Evolutionary conservation across 2,888 invertebrate genomes (phyloP), one percentile per base, ranked within the genome.

Genomic region (Eupithecia inturbata): DNA sequence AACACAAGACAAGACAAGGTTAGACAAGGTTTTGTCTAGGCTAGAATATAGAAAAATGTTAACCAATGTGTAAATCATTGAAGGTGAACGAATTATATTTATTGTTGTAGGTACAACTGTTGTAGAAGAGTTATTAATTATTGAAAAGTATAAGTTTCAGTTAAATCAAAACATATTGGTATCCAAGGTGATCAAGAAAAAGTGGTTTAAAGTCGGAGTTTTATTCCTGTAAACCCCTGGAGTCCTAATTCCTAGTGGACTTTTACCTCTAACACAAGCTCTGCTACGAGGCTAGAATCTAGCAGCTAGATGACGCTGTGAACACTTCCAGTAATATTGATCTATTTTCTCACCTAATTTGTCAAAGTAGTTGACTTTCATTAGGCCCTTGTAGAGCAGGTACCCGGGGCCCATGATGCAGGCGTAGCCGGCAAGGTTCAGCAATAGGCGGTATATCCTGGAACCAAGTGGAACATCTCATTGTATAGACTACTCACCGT

Each of bases 381-480:
- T 95, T 33, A 98, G 95, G 91, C 98, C 98, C 88, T 96, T 97
- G 87, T 97, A 97, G 72, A 98, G 95, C 26, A 98, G 91, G 86
- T 96, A 97, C 67, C 98, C 98, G 1, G 99, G 99, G 74, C 98
- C 90, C 87, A 99, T 95, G 72, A 99, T 95, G n/a, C 98, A 97
- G 4, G 97, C 96, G 89, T 99, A 99, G 19, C 98, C 98, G 26
- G 98, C 95, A 72, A 98, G 94, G 91, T 99, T 99, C 33, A 97
- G 93, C 60, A 96, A 84, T 60, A 99, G 94, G 78, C 97, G 96
- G 80, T 97, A 94, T 26, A 98, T 85, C 99, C 99, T 94, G 85
- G 31, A 49, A 72, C 19, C 7, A 33, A 26, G 28, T 16, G 26
- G 28, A 60, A 60, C 28, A n/a, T 16, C 28, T 28, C 28, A 60